These are phyloP conservation scores for Thaleichthys pacificus DNA, from an alignment of 2,797 vertebrate genomes.

Conservation along the genomic window DNA sequence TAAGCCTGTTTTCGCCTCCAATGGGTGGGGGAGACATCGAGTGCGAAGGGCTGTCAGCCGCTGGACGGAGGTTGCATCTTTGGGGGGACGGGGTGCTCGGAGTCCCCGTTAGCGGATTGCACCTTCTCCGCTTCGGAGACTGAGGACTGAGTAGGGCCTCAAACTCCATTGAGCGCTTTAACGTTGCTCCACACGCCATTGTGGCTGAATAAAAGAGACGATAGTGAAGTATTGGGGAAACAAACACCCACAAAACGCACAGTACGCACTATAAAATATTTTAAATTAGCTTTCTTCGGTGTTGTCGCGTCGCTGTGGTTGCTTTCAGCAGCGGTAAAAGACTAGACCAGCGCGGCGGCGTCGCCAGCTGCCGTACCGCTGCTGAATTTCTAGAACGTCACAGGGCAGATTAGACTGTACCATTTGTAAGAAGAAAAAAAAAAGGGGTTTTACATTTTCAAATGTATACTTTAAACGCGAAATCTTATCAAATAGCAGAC, in stretches of 20 bases:
- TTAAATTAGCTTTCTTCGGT: conserved; percentile 26
- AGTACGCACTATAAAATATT: conserved; percentile 20
- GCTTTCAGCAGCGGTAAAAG: conserved; percentile 61
- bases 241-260: conserved; percentile 32
- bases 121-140: conserved; percentile 89
- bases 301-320: conserved; percentile 56
- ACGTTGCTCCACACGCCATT: conserved; percentile 90
- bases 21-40: conserved; percentile 71
- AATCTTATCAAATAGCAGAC: accelerated
- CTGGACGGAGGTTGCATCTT: conserved; percentile 82
- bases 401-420: conserved; percentile 55
- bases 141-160: conserved; percentile 89
- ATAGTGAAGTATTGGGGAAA: conserved; percentile 20
- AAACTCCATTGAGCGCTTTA: conserved; percentile 93
- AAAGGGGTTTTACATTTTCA: conserved; percentile 18
- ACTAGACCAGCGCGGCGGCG: conserved; percentile 50
- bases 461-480: background rate
- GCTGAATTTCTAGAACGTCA: conserved; percentile 74
- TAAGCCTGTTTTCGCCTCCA: conserved; percentile 80
- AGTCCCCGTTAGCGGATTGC: conserved; percentile 84
- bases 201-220: conserved; percentile 44
- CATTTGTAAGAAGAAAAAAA: conserved; percentile 35
- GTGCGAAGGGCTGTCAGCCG: conserved; percentile 72
- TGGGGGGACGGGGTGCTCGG: conserved; percentile 80
- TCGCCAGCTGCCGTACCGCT: conserved; percentile 61